phyloP scores from a whole-genome alignment of 2,113 vertebrate genomes.

The Romanogobio albipinnatus region DNA sequence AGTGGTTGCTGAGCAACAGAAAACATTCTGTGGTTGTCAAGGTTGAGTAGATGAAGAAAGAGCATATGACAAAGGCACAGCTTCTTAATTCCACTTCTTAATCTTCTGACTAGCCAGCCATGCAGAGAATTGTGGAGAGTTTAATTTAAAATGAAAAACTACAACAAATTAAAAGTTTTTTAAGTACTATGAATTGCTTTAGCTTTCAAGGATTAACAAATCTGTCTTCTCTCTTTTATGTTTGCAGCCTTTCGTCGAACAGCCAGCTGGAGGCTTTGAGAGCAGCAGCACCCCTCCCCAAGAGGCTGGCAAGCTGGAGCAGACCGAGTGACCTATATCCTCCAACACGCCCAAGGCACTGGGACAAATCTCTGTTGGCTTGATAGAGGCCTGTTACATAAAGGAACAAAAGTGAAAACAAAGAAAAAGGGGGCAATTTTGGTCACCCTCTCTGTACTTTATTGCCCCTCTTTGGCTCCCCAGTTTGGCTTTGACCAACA shows the following conservation, averaged over 20 bases:
- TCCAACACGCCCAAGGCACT: constrained; percentile 63
- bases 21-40: constrained; percentile 62
- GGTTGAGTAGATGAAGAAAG: constrained; percentile 52
- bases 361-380: constrained; percentile 58
- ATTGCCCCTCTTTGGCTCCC: background rate
- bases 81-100: constrained; percentile 27
- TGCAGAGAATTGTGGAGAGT: background rate
- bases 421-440: constrained; percentile 42
- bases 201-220: constrained; percentile 59
- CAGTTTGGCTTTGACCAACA: background rate
- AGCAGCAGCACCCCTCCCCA: constrained; percentile 58
- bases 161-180: constrained; percentile 43
- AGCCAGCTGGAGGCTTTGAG: constrained; percentile 55
- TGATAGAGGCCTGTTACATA: constrained; percentile 45
- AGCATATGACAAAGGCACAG: constrained; percentile 13
- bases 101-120: constrained; percentile 45
- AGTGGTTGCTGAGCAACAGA: constrained; percentile 51
- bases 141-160: background rate
- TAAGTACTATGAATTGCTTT: constrained; percentile 37
- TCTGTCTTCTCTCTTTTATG: constrained; percentile 60
- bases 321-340: constrained; percentile 75
- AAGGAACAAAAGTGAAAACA: constrained; percentile 51
- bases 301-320: constrained; percentile 68
- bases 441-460: constrained; percentile 42
- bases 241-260: constrained; percentile 67